Conservation (phyloP, 2,888 invertebrate genomes). For the Tineola bisselliella region DNA sequence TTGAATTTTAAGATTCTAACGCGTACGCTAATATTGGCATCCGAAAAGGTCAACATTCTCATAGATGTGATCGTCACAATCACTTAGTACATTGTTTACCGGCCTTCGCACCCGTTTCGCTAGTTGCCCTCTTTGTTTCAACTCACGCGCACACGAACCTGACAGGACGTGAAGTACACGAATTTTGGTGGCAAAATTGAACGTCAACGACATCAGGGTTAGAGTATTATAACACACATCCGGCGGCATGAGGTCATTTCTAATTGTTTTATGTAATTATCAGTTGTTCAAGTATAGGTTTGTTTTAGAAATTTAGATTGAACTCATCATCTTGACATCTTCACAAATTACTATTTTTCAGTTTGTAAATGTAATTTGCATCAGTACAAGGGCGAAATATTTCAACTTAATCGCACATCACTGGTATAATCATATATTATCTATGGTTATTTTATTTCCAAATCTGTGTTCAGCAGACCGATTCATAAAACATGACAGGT, state of each 20-base stretch:
- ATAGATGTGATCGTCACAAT: conserved; percentile 22
- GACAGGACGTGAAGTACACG: conserved; percentile 18
- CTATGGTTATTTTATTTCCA: not conserved
- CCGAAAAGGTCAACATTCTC: conserved; percentile 15
- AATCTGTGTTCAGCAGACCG: not conserved
- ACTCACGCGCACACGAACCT: conserved; percentile 18
- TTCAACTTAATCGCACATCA: not conserved
- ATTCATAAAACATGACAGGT: not conserved
- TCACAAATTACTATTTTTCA: not conserved
- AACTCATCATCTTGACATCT: not conserved
- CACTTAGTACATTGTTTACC: conserved; percentile 21
- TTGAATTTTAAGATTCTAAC: not conserved
- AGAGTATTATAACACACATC: conserved; percentile 33
- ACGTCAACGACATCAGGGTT: conserved; percentile 44
- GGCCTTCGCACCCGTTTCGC: conserved; percentile 60
- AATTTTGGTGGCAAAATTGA: conserved; percentile 17
- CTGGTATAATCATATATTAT: not conserved
- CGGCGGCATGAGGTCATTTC: conserved; percentile 52
- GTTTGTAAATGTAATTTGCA: not conserved
- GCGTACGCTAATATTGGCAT: not conserved
- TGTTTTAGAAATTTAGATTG: not conserved
- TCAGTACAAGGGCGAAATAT: not conserved
- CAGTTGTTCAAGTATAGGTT: conserved; percentile 35
- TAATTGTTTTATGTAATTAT: conserved; percentile 59
- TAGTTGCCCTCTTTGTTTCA: conserved; percentile 57